Evolutionary conservation across 1,140 invertebrate species (phyloP), one percentile per base, ranked within the genome.

Genomic region (Euborellia annulipes): DNA sequence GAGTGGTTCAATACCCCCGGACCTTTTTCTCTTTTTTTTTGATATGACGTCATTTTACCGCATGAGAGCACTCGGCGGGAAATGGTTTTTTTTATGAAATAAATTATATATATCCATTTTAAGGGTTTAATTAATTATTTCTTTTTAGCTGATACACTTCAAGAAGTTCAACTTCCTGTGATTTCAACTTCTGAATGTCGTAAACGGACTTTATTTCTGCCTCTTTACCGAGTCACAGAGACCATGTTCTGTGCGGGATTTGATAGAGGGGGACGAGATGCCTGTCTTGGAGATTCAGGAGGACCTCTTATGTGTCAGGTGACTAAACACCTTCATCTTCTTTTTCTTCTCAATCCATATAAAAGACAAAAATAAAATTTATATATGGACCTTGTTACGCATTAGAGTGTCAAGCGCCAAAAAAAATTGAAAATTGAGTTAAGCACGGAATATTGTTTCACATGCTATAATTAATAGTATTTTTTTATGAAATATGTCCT

Each of bases 171-270:
- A 56, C 58, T 91, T 49, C 86, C 86, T 8, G 69, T 90, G 11
- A 80, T 90, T 43, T 81, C 82, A 6, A 85, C 82, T 3, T 71
- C 75, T 39, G 82, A 87, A 54, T 91, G 86, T 55, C 72, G 80
- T 11, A 80, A 78, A 36, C 68, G 78, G 41, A 87, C 85, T 18
- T 62, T 86, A 0, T 82, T 86, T 50, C 65, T 89, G 20, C 78
- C 79, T 7, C 62, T 81, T 13, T 88, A 87, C 55, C 71, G 75
- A 20, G 82, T 90, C 23, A 89, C 85, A 0, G 75, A 84, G 21
- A 82, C 89, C 58, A 91, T 91, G 86, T 83, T 90, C 58, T 91
- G 87, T 56, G 87, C 87, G 3, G 87, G 87, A 0, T 83, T 76
- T 59, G 70, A 70, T 22, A 71, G 77, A 3, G 76, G 76, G 14